Conservation (phyloP, 30 jellyfish, hydroid and myxozoan genomes). For the Chrysaora quinquecirrha region DNA sequence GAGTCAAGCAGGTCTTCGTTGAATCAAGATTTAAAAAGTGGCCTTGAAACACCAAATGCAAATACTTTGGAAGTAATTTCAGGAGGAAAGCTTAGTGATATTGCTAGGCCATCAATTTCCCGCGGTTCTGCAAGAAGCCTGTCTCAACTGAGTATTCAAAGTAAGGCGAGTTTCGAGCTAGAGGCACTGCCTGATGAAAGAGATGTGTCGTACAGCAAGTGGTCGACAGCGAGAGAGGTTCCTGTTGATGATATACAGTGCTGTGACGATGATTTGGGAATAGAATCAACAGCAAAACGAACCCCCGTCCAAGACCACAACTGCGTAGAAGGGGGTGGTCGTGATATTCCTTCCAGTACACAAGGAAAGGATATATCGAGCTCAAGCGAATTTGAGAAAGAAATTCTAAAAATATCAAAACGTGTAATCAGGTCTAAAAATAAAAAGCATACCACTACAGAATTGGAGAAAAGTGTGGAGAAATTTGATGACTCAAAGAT, state of each 20-base stretch:
- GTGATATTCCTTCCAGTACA: background rate
- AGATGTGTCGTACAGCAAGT: background rate
- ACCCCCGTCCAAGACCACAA: too few relatives aligned
- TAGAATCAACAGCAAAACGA: too few relatives aligned
- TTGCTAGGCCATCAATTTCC: constrained; percentile 59
- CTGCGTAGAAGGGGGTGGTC: background rate
- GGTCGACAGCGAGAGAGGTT: background rate
- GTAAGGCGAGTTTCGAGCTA: constrained; percentile 38
- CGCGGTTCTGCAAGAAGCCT: constrained; percentile 44
- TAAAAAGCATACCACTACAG: background rate
- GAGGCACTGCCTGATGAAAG: constrained; percentile 54
- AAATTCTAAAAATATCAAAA: background rate
- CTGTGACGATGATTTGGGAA: background rate
- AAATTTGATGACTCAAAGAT: background rate
- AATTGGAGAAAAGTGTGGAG: background rate
- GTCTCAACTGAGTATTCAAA: constrained; percentile 48
- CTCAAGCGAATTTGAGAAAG: background rate
- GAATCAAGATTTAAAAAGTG: background rate
- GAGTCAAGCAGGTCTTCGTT: background rate
- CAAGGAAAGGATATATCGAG: background rate
- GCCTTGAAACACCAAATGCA: background rate
- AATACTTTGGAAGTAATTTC: constrained; percentile 58
- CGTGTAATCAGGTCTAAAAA: background rate
- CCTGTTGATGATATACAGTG: constrained; percentile 39
- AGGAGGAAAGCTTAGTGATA: constrained; percentile 47